Percentiles rank a stretch among this genome's conserved stretches.
Evolutionary conservation across 2,113 vertebrate species (phyloP).

Genomic region (Columbina picui): DNA sequence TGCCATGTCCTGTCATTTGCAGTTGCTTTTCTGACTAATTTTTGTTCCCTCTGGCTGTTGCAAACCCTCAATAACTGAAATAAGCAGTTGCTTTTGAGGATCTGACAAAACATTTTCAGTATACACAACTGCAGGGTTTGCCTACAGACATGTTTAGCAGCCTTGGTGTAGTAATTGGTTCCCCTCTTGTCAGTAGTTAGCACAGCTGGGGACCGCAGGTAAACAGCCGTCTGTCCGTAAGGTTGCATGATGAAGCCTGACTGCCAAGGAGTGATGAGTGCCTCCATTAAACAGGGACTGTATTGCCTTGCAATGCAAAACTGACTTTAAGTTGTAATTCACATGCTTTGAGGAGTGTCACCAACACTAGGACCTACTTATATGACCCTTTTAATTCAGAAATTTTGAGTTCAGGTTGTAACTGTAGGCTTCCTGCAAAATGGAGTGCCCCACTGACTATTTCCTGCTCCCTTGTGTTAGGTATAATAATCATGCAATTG

Average conservation of each 20-base stretch:
- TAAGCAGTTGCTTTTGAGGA: not conserved
- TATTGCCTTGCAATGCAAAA: not conserved
- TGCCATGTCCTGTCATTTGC: not conserved
- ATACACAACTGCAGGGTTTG: not conserved
- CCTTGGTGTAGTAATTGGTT: not conserved
- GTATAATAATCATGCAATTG: not conserved
- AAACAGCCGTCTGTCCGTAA: not conserved
- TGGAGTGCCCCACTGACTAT: accelerated
- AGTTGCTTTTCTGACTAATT: not conserved
- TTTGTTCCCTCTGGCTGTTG: not conserved
- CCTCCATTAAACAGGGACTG: not conserved
- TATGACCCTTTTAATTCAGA: not conserved
- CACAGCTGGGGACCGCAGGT: not conserved
- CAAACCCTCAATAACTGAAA: not conserved
- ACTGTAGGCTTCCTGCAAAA: not conserved
- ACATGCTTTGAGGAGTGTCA: not conserved
- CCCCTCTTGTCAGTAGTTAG: accelerated
- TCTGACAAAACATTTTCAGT: not conserved
- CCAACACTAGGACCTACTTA: not conserved
- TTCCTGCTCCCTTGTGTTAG: not conserved
- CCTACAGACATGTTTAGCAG: not conserved
- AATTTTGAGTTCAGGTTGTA: not conserved
- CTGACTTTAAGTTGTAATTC: not conserved
- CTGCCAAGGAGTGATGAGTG: not conserved
- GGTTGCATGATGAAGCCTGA: not conserved